These are phyloP conservation scores for western clawed frog (Xenopus tropicalis) DNA, from an alignment of 2,113 vertebrate species.

Conservation along the genomic window DNA sequence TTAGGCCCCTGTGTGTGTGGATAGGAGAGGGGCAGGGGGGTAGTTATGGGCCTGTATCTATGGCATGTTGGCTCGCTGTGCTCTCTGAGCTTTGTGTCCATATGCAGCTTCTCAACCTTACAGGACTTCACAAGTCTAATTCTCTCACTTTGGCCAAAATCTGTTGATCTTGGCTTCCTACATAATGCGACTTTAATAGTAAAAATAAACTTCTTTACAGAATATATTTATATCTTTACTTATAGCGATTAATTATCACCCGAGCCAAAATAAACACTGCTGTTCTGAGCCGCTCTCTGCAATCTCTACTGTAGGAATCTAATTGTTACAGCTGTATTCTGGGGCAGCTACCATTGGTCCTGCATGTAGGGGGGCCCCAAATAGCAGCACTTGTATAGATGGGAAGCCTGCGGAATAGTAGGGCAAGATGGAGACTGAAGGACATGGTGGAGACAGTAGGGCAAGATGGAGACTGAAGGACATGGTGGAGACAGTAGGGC, in stretches of 20 bases:
- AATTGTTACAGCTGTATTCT: too few relatives aligned
- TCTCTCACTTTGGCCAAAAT: slow-evolving; percentile 3
- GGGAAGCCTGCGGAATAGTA: too few relatives aligned
- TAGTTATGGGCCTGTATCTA: too few relatives aligned
- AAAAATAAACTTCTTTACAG: slow-evolving; percentile 21
- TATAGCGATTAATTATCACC: background rate
- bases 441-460: too few relatives aligned
- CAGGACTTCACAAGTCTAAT: background rate
- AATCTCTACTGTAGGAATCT: background rate
- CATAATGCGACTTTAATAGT: slow-evolving; percentile 24
- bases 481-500: too few relatives aligned
- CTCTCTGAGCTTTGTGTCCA: background rate
- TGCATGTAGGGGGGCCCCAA: too few relatives aligned
- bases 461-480: too few relatives aligned
- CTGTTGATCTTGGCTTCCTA: slow-evolving; percentile 25
- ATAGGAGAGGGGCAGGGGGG: too few relatives aligned
- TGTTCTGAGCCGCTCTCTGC: slow-evolving; percentile 44
- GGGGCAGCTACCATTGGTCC: too few relatives aligned
- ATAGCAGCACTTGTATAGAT: too few relatives aligned
- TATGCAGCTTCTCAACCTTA: background rate
- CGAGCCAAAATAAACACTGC: slow-evolving; percentile 24
- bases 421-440: too few relatives aligned
- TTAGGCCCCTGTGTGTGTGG: too few relatives aligned
- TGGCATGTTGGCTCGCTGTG: background rate
- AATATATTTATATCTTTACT: background rate